phyloP scores from a whole-genome alignment of 2,113 vertebrate species.

The Myotis brandtii region DNA sequence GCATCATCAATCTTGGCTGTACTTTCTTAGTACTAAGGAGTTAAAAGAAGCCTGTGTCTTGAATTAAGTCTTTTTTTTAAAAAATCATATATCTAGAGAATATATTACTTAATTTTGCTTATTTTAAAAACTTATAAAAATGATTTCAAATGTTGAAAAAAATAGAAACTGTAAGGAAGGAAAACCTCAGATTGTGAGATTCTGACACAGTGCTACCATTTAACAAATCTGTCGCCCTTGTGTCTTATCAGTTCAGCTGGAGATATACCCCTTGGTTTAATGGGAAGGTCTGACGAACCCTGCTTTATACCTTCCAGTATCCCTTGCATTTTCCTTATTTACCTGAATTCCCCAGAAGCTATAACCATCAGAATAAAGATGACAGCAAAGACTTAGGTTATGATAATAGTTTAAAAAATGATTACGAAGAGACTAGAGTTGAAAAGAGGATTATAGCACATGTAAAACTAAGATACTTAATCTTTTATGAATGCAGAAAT shows the following conservation, averaged over 20 bases:
- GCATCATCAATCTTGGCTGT: not conserved
- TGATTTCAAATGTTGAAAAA: no score
- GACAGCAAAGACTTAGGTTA: not conserved
- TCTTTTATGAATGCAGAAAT: conserved; percentile 66
- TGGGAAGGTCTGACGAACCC: not conserved
- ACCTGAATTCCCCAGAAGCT: not conserved
- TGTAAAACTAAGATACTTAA: conserved; percentile 51
- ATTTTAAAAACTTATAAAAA: no score
- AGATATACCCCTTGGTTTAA: conserved; percentile 13
- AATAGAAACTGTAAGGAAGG: not conserved
- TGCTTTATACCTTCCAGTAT: conserved; percentile 19
- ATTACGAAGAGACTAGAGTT: not conserved
- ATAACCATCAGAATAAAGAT: conserved; percentile 21
- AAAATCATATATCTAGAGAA: no score
- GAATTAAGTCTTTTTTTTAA: not conserved
- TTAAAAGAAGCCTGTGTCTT: not conserved
- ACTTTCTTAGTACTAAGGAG: not conserved
- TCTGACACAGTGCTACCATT: not conserved
- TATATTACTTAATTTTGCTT: no score
- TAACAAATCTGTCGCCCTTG: not conserved
- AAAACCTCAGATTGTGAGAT: not conserved
- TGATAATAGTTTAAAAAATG: not conserved
- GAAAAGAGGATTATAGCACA: conserved; percentile 38
- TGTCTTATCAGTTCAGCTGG: not conserved
- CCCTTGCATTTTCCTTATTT: conserved; percentile 39